Percentiles rank a stretch among this genome's conserved stretches.
phyloP scores from a whole-genome alignment of 2,888 invertebrate species.

The Drosophila hamatofila region DNA sequence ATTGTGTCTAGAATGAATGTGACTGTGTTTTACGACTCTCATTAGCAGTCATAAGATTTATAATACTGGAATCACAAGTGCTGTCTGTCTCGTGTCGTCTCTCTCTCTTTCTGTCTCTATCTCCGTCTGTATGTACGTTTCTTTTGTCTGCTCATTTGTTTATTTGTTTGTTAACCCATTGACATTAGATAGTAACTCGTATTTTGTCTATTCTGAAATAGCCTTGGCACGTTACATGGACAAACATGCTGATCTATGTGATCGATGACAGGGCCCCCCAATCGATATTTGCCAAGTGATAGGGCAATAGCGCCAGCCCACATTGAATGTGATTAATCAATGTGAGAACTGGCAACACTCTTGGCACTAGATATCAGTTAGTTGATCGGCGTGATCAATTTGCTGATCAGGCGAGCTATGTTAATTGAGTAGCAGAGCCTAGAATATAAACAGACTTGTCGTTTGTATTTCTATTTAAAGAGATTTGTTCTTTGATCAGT shows the following conservation, averaged over 20 bases:
- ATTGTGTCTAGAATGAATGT: slow-evolving; percentile 29
- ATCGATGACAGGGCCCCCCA: slow-evolving; percentile 6
- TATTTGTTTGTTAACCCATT: slow-evolving; percentile 54
- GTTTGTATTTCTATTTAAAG: not conserved
- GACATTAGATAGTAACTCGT: slow-evolving; percentile 56
- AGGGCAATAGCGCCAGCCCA: not conserved
- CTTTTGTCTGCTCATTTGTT: slow-evolving; percentile 51
- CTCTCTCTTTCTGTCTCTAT: not conserved
- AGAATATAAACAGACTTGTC: not conserved
- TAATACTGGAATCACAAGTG: slow-evolving; percentile 48
- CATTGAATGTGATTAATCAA: not conserved
- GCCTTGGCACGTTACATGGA: slow-evolving; percentile 51
- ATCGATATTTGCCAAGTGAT: not conserved
- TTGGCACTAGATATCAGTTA: not conserved
- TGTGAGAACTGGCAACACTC: not conserved
- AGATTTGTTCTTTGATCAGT: not conserved
- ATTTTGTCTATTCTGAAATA: slow-evolving; percentile 18
- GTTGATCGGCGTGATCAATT: not conserved
- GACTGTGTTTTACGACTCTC: slow-evolving; percentile 53
- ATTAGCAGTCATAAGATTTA: slow-evolving; percentile 64
- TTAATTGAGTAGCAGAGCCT: not conserved
- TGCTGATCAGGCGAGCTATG: not conserved
- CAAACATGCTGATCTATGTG: slow-evolving; percentile 29
- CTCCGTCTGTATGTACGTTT: slow-evolving; percentile 15
- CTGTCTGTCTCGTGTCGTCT: not conserved